Evolutionary conservation across 1,140 invertebrate species (phyloP).

Genomic region (Trichomalopsis sarcophagae): DNA sequence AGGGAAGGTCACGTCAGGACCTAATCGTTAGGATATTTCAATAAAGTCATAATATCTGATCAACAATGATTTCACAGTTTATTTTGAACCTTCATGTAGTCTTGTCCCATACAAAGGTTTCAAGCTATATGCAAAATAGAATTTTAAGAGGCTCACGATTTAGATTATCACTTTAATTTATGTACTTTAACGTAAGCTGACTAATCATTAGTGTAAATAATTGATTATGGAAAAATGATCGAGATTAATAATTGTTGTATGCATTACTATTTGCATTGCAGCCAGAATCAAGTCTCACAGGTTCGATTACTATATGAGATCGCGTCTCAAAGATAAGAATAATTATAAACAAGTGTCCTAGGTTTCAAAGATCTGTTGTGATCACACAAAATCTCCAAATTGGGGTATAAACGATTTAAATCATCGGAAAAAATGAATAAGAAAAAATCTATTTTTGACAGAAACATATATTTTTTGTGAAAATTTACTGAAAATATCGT

Average conservation of each 20-base stretch:
- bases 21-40: too few relatives aligned
- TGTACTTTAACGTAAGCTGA: background rate
- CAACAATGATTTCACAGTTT: too few relatives aligned
- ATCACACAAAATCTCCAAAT: background rate
- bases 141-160: background rate
- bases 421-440: background rate
- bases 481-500: background rate
- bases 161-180: too few relatives aligned
- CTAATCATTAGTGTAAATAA: background rate
- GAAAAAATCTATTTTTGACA: background rate
- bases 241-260: background rate
- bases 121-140: background rate
- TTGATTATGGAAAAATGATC: background rate
- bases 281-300: background rate
- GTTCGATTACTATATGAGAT: slow-evolving; percentile 26
- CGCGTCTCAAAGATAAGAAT: slow-evolving; percentile 25
- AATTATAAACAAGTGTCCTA: slow-evolving; percentile 13
- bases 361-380: background rate
- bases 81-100: too few relatives aligned
- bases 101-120: too few relatives aligned
- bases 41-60: too few relatives aligned
- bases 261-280: background rate
- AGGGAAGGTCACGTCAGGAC: too few relatives aligned
- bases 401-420: background rate
- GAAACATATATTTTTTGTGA: background rate